phyloP scores from a whole-genome alignment of 2,113 vertebrate species.

The Channa argus region DNA sequence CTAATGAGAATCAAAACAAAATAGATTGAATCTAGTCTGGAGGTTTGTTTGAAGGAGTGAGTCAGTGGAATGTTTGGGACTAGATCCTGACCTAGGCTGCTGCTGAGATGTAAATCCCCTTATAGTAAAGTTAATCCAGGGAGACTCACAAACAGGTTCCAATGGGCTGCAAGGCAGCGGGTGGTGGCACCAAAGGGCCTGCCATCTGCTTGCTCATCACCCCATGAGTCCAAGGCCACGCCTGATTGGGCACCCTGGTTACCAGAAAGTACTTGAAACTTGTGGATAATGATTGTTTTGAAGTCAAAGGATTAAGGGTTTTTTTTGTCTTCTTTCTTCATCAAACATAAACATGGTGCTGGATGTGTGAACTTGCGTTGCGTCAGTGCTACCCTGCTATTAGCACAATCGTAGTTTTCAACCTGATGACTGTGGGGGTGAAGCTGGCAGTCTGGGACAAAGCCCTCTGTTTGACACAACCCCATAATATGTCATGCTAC shows the following conservation, averaged over 20 bases:
- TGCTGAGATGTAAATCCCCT: constrained; percentile 60
- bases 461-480: constrained; percentile 21
- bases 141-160: constrained; percentile 40
- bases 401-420: neutral
- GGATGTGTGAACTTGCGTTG: constrained; percentile 19
- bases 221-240: constrained; percentile 40
- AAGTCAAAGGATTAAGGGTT: constrained; percentile 14
- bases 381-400: constrained; percentile 2
- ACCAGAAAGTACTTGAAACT: constrained; percentile 47
- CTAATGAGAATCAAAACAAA: neutral
- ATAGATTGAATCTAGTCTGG: neutral
- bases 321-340: neutral
- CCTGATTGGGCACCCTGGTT: constrained; percentile 50
- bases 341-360: constrained; percentile 13
- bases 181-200: constrained; percentile 67
- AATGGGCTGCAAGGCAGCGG: constrained; percentile 39
- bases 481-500: neutral
- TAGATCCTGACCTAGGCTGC: constrained; percentile 35
- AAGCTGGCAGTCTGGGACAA: constrained; percentile 9
- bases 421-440: neutral
- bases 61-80: constrained; percentile 10
- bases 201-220: constrained; percentile 74
- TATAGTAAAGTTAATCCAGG: constrained; percentile 69
- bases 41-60: constrained; percentile 29
- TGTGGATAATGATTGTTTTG: constrained; percentile 46